These are phyloP conservation scores for Hydrozoanthus tunicans DNA, from an alignment of 64 coral and sea anemone genomes.

Conservation along the genomic window DNA sequence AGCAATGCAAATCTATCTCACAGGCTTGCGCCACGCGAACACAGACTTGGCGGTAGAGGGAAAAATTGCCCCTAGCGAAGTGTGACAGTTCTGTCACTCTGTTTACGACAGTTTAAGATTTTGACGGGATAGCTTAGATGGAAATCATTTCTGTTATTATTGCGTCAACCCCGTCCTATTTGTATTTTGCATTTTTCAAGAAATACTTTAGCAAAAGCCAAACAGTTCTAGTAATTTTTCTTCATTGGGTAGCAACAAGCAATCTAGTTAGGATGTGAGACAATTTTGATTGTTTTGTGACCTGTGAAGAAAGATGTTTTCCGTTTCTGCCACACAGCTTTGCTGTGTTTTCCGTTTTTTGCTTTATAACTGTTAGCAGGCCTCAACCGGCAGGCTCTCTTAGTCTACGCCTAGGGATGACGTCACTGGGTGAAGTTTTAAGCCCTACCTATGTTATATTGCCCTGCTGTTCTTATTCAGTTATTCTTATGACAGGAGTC, in stretches of 20 bases:
- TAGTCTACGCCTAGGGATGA: too few relatives aligned
- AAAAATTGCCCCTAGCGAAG: slow-evolving; percentile 3
- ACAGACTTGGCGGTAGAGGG: background rate
- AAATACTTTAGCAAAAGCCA: background rate
- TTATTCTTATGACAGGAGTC: too few relatives aligned
- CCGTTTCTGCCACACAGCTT: background rate
- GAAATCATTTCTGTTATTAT: background rate
- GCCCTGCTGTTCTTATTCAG: too few relatives aligned
- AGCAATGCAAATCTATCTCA: background rate
- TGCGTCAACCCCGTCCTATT: background rate
- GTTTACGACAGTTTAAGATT: background rate
- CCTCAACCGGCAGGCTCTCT: too few relatives aligned
- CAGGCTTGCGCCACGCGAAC: too few relatives aligned
- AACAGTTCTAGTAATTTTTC: too few relatives aligned
- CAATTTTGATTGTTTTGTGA: background rate
- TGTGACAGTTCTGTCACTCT: slow-evolving; percentile 18
- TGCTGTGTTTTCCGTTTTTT: background rate
- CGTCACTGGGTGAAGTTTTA: too few relatives aligned
- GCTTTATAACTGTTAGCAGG: background rate
- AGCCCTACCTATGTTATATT: too few relatives aligned
- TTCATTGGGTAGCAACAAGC: too few relatives aligned
- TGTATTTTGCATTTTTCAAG: background rate
- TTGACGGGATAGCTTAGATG: background rate
- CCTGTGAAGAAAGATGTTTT: too few relatives aligned
- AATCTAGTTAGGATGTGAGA: background rate